Evolutionary conservation across 1,140 invertebrate genomes (phyloP), one percentile per base, ranked within the genome.

Genomic region (Aporrectodea caliginosa): DNA sequence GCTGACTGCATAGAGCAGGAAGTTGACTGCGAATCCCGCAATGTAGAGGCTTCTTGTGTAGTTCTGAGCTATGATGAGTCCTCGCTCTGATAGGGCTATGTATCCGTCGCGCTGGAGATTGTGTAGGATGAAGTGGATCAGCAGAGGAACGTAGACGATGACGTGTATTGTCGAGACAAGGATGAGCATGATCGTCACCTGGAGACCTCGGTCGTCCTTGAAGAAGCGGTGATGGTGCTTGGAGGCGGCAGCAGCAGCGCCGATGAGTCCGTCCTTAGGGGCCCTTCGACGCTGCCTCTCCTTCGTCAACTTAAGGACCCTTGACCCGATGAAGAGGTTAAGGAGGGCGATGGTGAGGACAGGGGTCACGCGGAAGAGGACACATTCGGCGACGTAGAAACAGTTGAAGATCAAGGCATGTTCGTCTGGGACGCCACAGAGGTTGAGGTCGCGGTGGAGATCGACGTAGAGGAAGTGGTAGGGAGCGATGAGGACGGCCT

Each of bases 151-250:
- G 30, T 70, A 78, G 16, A 31, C 27, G 43, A 78, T 69, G 22
- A 78, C 32, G 32, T 78, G 68, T 1, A 30, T 70, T 6, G 58
- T 70, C 6, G 77, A 78, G n/a, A 78, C 77, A 2, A 78, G 69
- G 30, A 78, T 70, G 2, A 78, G 77, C 31, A 34, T 78, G 2
- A 78, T 33, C 22, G 77, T 78, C 69, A 78, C 27, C 77, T 78
- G 77, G 2, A 69, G 22, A 35, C 35, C 31, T 34, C 27, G 72
- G 68, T 78, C 77, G 27, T 78, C 77, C 14, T 32, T 27, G 2
- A 12, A 14, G 16, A 29, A 14, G 12, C 71, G 12, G 16, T 73
- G 16, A 14, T 69, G 14, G 14, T 69, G 14, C 14, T 69, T 69
- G 71, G n/a, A n/a, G n/a, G n/a, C n/a, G n/a, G n/a, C n/a, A n/a